phyloP scores from a whole-genome alignment of 2,888 invertebrate species.

The Aphodius granarius region DNA sequence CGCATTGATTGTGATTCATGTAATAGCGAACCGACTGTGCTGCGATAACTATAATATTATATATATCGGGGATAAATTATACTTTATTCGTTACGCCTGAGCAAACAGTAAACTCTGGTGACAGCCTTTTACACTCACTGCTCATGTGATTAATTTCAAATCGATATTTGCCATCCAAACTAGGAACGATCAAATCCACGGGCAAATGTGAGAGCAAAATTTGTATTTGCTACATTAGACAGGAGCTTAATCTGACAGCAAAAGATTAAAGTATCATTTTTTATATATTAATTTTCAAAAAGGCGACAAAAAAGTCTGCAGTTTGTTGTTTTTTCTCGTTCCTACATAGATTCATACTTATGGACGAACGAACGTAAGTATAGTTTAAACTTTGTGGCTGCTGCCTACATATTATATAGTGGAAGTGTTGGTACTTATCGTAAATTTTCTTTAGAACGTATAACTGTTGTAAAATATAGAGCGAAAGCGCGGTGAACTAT shows the following conservation, averaged over 20 bases:
- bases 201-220: not conserved
- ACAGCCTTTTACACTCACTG: not conserved
- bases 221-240: not conserved
- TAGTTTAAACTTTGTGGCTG: not conserved
- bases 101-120: not conserved
- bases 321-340: too few relatives aligned
- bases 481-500: not conserved
- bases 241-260: too few relatives aligned
- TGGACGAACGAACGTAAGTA: not conserved
- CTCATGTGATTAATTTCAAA: not conserved
- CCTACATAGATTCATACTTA: too few relatives aligned
- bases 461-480: not conserved
- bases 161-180: not conserved
- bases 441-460: not conserved
- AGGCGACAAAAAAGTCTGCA: too few relatives aligned
- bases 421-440: not conserved
- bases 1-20: not conserved
- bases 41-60: not conserved
- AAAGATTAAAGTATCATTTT: too few relatives aligned
- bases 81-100: not conserved
- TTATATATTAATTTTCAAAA: too few relatives aligned
- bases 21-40: not conserved
- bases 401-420: too few relatives aligned
- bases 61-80: not conserved
- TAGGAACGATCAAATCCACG: not conserved